Evolutionary conservation across 2,113 vertebrate genomes (phyloP).

Genomic region (Upupa epops): DNA sequence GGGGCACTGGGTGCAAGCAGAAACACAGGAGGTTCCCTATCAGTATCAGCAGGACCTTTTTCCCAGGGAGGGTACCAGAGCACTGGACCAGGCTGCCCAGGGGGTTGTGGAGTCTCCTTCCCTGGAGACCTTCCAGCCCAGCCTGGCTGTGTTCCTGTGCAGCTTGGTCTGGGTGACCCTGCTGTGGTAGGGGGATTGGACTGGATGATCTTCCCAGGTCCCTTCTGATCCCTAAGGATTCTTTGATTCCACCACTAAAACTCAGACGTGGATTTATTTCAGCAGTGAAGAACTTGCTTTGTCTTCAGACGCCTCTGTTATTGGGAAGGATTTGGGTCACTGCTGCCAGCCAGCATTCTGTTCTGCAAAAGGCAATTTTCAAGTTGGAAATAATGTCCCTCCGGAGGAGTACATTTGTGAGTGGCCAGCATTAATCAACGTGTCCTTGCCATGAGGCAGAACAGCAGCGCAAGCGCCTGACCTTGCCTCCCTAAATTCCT

Average conservation of each 20-base stretch:
- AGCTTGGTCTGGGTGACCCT: too few species aligned
- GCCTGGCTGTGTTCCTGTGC: too few species aligned
- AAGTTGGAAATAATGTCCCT: background rate
- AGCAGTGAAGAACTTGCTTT: background rate
- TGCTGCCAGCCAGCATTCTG: background rate
- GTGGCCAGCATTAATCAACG: background rate
- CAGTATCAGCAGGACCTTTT: too few species aligned
- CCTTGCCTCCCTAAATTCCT: background rate
- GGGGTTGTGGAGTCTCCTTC: too few species aligned
- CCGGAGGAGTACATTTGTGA: background rate
- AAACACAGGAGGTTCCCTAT: too few species aligned
- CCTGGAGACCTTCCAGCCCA: too few species aligned
- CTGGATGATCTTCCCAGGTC: too few species aligned
- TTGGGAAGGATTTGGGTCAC: background rate
- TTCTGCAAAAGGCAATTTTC: background rate
- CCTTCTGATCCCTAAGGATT: too few species aligned
- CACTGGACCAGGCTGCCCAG: too few species aligned
- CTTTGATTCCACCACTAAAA: background rate
- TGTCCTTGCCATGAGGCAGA: background rate
- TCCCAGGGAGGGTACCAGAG: too few species aligned
- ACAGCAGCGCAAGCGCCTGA: background rate
- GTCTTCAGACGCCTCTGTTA: background rate
- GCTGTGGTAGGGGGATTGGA: too few species aligned
- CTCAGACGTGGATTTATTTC: background rate
- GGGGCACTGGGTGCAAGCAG: too few species aligned